Base-by-base conservation (phyloP, 2,888 invertebrate genomes). In the Arge pagana region DNA sequence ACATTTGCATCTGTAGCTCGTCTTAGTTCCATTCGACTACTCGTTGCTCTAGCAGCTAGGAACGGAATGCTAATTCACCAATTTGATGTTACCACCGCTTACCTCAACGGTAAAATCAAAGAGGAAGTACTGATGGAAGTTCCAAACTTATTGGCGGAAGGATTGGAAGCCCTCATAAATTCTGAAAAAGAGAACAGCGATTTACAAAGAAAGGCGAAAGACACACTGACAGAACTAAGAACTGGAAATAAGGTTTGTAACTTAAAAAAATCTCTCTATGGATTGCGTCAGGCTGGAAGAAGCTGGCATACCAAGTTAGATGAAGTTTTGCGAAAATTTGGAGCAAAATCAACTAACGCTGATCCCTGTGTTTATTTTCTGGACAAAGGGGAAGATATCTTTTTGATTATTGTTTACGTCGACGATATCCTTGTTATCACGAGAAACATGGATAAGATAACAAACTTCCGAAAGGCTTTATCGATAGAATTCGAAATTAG, bases 61-160 rank as follows among this genome's bases (percentile, higher is more conserved):
- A 33, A 16, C 30, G 50, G 24, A 2, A 15, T 54, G 6, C 26
- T 50, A 2, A 57, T 57, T 11, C 48, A 57, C 39, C 57, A 57
- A 31, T 42, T 57, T 48, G 54, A 57, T 19, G 31, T 57, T 8
- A 40, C 43, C 2, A 55, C 48, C 2, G 54, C 57, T n/a, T 57
- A 57, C 26, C 36, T 57, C n/a, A 57, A 57, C 39, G 56, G 54
- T 8, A 37, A 48, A 1, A n/a, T 56, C 3, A 30, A 39, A n/a
- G 48, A 54, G 15, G 31, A 50, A 11, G 33, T 55, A 8, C 23
- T 19, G 13, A 36, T 36, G 33, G 15, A 53, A 36, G 10, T 13
- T 15, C 37, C 53, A n/a, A 41, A 40, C 6, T 4, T 8, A 6
- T 33, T 53, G 6, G 8, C 18, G 7, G 21, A 49, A 39, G 28